phyloP scores from a whole-genome alignment of 2,888 invertebrate genomes.

The Tridacna gigas region DNA sequence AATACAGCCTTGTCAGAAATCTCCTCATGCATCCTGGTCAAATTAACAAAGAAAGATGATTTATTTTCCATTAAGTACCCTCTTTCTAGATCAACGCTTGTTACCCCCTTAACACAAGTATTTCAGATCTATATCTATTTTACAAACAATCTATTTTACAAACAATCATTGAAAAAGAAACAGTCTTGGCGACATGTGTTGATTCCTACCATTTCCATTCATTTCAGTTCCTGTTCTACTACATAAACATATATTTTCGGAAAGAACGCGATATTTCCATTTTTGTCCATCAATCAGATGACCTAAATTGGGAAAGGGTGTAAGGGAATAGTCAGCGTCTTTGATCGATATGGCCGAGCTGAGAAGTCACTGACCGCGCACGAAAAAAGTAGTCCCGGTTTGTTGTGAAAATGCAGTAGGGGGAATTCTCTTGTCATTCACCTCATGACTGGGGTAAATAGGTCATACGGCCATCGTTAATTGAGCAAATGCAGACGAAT shows the following conservation, averaged over 20 bases:
- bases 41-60: conserved; percentile 29
- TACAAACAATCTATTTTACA: too few species aligned
- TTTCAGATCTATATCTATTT: too few species aligned
- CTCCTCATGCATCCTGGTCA: conserved; percentile 27
- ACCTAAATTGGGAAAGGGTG: neutral
- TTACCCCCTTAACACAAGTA: neutral
- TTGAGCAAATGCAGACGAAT: conserved; percentile 8
- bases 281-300: neutral
- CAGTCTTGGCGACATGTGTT: too few species aligned
- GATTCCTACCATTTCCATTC: too few species aligned
- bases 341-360: conserved; percentile 17
- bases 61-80: conserved; percentile 26
- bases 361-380: conserved; percentile 24
- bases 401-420: conserved; percentile 26
- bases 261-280: too few species aligned
- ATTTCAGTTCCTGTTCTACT: too few species aligned
- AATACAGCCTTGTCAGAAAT: conserved; percentile 20
- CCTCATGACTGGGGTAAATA: conserved; percentile 26
- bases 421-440: conserved; percentile 28
- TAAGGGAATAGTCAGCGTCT: conserved; percentile 11
- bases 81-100: neutral
- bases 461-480: conserved; percentile 15
- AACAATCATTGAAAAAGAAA: too few species aligned
- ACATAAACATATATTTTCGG: too few species aligned
- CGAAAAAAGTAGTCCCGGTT: conserved; percentile 26